phyloP scores from a whole-genome alignment of 2,888 invertebrate species.

The Acanthosepion lycidas region DNA sequence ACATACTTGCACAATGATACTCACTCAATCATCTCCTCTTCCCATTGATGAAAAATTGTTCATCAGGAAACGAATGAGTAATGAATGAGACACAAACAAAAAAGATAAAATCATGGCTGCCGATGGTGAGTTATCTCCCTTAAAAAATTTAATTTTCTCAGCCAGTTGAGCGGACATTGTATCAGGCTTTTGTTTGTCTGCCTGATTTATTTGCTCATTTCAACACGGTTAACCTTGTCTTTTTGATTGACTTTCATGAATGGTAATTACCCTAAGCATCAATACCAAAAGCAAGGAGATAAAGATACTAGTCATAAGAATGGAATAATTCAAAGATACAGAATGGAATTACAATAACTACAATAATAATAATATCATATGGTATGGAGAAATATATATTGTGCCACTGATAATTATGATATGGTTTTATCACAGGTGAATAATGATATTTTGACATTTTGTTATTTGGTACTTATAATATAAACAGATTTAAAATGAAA shows the following conservation, averaged over 20 bases:
- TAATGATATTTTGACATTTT: too few relatives aligned
- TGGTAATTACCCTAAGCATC: neutral
- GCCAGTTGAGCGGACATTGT: slow-evolving; percentile 15
- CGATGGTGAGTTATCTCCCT: neutral
- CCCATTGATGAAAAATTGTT: neutral
- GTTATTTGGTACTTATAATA: too few relatives aligned
- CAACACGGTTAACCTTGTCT: neutral
- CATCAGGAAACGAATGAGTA: neutral
- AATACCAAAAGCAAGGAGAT: neutral
- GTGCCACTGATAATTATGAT: too few relatives aligned
- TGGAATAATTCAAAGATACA: neutral
- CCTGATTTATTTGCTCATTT: slow-evolving; percentile 7
- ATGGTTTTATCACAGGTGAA: too few relatives aligned
- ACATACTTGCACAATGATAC: neutral
- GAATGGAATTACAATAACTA: neutral
- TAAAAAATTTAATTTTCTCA: slow-evolving; percentile 3
- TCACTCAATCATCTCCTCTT: slow-evolving; percentile 22
- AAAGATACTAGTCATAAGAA: neutral
- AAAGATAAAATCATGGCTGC: neutral
- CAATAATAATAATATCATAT: neutral
- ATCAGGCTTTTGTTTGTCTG: neutral
- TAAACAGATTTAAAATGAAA: neutral
- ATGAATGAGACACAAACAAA: neutral
- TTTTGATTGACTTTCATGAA: slow-evolving; percentile 8
- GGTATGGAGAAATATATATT: neutral